Conservation (phyloP, 2,888 invertebrate genomes). For the Yponomeuta evonymella region DNA sequence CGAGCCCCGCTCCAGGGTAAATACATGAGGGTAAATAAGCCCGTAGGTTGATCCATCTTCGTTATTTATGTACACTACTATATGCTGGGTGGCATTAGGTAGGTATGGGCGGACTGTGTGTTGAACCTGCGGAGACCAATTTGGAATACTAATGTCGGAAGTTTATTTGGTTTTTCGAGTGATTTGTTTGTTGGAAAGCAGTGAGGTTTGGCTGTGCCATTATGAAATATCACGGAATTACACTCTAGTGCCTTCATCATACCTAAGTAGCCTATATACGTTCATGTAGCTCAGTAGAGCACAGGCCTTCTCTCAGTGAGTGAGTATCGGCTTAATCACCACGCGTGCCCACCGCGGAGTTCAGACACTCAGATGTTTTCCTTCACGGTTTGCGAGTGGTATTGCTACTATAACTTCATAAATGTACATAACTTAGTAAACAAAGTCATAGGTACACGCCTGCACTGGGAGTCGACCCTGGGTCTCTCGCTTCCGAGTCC, state of each 20-base stretch:
- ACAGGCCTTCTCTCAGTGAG: too few species aligned
- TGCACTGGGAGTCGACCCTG: too few species aligned
- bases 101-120: background rate
- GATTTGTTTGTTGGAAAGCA: background rate
- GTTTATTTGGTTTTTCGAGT: background rate
- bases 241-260: background rate
- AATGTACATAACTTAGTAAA: too few species aligned
- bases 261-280: too few species aligned
- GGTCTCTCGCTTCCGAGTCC: too few species aligned
- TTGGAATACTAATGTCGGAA: background rate
- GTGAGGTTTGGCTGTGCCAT: background rate
- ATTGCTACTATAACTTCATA: too few species aligned
- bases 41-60: background rate
- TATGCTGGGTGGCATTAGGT: background rate
- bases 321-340: too few species aligned
- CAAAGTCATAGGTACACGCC: too few species aligned
- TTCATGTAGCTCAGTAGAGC: too few species aligned
- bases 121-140: background rate
- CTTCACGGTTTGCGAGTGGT: too few species aligned
- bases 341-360: too few species aligned
- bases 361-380: too few species aligned
- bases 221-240: background rate
- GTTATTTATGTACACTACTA: background rate
- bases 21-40: slow-evolving; percentile 12
- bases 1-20: slow-evolving; percentile 7